Conservation (phyloP, 2,113 vertebrate species). For the Edolisoma coerulescens region DNA sequence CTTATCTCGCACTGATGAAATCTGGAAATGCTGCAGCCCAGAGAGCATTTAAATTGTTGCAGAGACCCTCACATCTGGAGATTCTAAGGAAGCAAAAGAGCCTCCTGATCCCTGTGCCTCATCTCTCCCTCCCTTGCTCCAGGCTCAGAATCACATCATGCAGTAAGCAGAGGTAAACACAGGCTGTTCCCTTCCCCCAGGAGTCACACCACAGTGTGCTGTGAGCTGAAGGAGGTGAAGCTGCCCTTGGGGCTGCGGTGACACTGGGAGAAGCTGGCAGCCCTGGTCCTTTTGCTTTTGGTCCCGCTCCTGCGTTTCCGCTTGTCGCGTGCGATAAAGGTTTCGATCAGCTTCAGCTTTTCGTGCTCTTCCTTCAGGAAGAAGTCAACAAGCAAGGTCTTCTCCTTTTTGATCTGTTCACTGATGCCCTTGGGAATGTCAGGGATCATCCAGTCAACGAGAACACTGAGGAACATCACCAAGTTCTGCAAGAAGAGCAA, state of each 20-base stretch:
- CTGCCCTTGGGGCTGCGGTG: constrained; percentile 65
- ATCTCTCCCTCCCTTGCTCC: not conserved
- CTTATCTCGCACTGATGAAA: not conserved
- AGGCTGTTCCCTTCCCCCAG: not conserved
- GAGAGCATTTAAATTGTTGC: not conserved
- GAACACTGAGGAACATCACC: constrained; percentile 94
- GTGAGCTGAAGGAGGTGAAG: constrained; percentile 63
- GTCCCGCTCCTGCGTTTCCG: not conserved
- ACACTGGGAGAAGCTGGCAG: constrained; percentile 83
- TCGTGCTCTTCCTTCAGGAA: constrained; percentile 88
- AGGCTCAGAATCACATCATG: not conserved
- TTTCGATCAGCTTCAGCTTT: constrained; percentile 71
- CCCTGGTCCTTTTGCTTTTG: constrained; percentile 68
- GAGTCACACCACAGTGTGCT: constrained; percentile 88
- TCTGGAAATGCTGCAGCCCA: not conserved
- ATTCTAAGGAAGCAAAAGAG: not conserved
- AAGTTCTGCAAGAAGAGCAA: constrained; percentile 79
- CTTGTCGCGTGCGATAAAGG: not conserved
- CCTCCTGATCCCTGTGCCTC: not conserved
- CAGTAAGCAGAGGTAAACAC: not conserved
- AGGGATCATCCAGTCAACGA: constrained; percentile 96
- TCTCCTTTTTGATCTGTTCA: constrained; percentile 92
- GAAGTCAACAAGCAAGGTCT: constrained; percentile 86
- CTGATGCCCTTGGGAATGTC: constrained; percentile 92
- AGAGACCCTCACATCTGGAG: not conserved